phyloP scores from a whole-genome alignment of 2,113 vertebrate species.

The Cynopterus brachyotis region DNA sequence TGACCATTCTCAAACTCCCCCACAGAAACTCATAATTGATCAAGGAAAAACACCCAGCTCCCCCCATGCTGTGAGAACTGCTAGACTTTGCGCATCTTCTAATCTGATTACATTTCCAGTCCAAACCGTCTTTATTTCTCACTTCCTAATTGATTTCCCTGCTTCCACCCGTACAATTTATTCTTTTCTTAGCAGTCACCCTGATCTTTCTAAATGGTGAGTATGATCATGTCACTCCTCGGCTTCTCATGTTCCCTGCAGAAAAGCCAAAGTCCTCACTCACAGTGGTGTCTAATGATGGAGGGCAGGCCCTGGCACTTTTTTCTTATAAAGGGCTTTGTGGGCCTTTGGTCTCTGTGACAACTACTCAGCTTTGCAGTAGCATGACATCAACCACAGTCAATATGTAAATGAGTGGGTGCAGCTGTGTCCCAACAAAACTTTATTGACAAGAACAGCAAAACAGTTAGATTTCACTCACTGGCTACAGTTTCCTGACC shows the following conservation, averaged over 20 bases:
- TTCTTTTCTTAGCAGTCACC: neutral
- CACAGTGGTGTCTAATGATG: neutral
- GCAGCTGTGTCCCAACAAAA: neutral
- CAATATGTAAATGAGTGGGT: neutral
- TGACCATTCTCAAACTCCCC: neutral
- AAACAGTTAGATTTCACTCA: neutral
- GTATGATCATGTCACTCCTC: neutral
- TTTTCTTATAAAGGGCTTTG: neutral
- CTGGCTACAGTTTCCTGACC: too few relatives aligned
- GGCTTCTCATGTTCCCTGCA: neutral
- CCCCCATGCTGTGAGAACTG: neutral
- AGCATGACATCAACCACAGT: neutral
- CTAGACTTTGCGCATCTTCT: neutral
- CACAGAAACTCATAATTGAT: neutral
- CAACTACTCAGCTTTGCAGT: neutral
- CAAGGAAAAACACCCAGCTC: neutral
- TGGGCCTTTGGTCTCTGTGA: neutral
- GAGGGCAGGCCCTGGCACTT: neutral
- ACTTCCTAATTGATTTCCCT: slow-evolving; percentile 41
- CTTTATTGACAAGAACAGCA: neutral
- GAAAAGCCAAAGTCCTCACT: neutral
- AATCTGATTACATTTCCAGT: slow-evolving; percentile 40
- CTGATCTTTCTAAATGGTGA: neutral
- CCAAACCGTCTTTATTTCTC: slow-evolving; percentile 6
- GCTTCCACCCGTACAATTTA: neutral